Evolutionary conservation across 2,797 vertebrate genomes (phyloP).

Genomic region (Sebastes steindachneri): DNA sequence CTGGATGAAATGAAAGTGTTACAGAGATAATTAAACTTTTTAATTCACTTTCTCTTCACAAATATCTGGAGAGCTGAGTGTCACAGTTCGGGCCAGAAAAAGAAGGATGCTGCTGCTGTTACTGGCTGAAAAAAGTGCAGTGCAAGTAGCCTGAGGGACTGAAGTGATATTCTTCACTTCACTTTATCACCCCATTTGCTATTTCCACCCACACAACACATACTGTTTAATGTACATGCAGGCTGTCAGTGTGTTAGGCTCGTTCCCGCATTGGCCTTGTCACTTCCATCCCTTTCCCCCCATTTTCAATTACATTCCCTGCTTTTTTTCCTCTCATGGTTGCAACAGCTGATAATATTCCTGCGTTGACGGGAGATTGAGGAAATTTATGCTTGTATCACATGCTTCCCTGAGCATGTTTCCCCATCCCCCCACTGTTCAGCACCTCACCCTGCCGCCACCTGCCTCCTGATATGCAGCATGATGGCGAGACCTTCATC

Average conservation of each 20-base stretch:
- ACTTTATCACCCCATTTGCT: not conserved
- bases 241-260: not conserved
- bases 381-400: slow-evolving; percentile 48
- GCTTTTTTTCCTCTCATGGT: not conserved
- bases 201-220: not conserved
- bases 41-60: slow-evolving; percentile 3
- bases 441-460: slow-evolving; percentile 31
- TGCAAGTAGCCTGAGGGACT: not conserved
- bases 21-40: slow-evolving; percentile 32
- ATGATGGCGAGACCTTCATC: slow-evolving; percentile 36
- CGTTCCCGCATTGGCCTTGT: not conserved
- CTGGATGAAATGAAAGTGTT: not conserved
- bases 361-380: slow-evolving; percentile 14
- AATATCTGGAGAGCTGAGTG: not conserved
- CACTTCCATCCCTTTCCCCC: not conserved
- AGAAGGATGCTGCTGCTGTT: not conserved
- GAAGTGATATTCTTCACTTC: not conserved
- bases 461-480: slow-evolving; percentile 58
- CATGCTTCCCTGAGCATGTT: slow-evolving; percentile 54
- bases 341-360: slow-evolving; percentile 42
- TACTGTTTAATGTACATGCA: not conserved
- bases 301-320: not conserved
- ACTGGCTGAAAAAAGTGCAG: not conserved
- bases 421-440: slow-evolving; percentile 54
- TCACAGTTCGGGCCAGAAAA: not conserved